Evolutionary conservation across 2,113 vertebrate genomes (phyloP), one percentile per base, ranked within the genome.

Genomic region (Orthochromis malagaraziensis): DNA sequence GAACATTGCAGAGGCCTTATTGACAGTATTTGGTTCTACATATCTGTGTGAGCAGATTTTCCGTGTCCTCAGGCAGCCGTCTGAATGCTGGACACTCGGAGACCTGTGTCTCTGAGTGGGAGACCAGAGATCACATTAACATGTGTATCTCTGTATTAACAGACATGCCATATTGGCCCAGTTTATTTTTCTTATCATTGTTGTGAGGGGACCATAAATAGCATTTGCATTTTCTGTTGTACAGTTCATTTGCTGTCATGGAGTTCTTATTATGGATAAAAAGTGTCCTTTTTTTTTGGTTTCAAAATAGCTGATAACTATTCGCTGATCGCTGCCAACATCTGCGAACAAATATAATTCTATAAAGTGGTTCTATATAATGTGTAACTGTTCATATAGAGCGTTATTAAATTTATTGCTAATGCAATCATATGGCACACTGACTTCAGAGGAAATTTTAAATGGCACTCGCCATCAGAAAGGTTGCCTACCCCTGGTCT

Each of bases 161-260:
- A 51, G 1, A 5, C 49, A 51, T n/a, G 49, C 5, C 49, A 53
- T n/a, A 53, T 53, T 53, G 49, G 5, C 49, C 0, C 0, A 49
- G 17, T 19, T 1, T 0, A 5, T n/a, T 53, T 51, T 10, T n/a
- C 49, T 53, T 53, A 53, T 53, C 49, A 10, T 53, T 53, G 9
- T 53, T 53, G 49, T 17, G 2, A 49, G 16, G 9, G n/a, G 19
- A 53, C 19, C 49, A 53, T 53, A n/a, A n/a, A 53, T 53, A 53
- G 49, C 19, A 53, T 53, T 53, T 53, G 47, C 5, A 40, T 40
- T 11, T 53, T 53, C 19, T 6, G 0, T 51, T 51, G 49, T 51
- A 51, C 49, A 51, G 49, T n/a, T 0, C 49, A 53, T 53, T 53
- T 53, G 49, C 19, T 53, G 49, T 49, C 4, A 17, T 17, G 45